Evolutionary conservation across 2,797 vertebrate species (phyloP).

Genomic region (Chelon auratus): DNA sequence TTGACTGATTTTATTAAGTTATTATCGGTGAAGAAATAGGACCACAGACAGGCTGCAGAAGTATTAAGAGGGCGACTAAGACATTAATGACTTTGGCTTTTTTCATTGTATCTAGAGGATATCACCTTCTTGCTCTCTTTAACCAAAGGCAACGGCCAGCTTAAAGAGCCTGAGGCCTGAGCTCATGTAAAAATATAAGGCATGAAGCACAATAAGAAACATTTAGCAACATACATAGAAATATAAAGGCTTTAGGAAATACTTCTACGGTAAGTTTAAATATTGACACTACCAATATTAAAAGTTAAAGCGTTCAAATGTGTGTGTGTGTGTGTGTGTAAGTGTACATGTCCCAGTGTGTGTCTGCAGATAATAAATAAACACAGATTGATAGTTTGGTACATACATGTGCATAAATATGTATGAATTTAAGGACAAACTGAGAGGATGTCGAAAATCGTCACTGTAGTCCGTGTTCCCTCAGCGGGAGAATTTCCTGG

Average conservation of each 20-base stretch:
- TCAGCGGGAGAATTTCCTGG: conserved; percentile 81
- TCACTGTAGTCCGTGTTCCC: not conserved
- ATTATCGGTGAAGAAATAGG: too few relatives aligned
- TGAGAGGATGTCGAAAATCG: not conserved
- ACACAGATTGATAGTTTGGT: conserved; percentile 11
- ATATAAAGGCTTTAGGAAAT: conserved; percentile 24
- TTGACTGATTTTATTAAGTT: too few relatives aligned
- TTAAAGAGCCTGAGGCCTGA: not conserved
- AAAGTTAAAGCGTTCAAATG: conserved; percentile 8
- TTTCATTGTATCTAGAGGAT: too few relatives aligned
- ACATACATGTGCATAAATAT: not conserved
- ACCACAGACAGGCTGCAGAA: too few relatives aligned
- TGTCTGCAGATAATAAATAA: conserved; percentile 18
- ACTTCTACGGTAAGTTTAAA: conserved; percentile 13
- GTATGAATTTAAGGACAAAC: not conserved
- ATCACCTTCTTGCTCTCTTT: not conserved
- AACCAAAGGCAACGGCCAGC: not conserved
- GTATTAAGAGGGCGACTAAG: too few relatives aligned
- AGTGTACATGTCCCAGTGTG: not conserved
- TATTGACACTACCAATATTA: not conserved
- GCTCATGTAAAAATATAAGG: conserved; percentile 8
- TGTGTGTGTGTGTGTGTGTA: not conserved
- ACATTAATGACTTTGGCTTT: too few relatives aligned
- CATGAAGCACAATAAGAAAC: not conserved
- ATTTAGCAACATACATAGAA: conserved; percentile 21